phyloP scores from a whole-genome alignment of 2,888 invertebrate genomes.

The Limnephilus marmoratus region DNA sequence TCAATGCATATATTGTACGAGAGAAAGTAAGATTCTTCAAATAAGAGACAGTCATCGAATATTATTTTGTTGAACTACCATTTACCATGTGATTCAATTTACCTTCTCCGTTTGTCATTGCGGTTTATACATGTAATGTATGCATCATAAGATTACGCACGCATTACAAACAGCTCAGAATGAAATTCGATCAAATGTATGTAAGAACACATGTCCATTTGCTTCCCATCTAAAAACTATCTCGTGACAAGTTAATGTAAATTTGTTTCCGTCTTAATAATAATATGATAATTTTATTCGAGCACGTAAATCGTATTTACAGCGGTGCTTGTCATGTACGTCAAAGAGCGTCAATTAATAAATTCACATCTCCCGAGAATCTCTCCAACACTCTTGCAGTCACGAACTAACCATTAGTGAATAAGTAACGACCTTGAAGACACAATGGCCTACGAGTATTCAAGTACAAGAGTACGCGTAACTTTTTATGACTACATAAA shows the following conservation, averaged over 20 bases:
- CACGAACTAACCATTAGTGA: conserved; percentile 32
- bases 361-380: conserved; percentile 6
- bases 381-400: conserved; percentile 12
- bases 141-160: background rate
- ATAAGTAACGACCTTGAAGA: conserved; percentile 40
- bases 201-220: background rate
- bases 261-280: background rate
- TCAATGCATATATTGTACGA: background rate
- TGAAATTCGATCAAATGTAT: too few species aligned
- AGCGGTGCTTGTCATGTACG: background rate
- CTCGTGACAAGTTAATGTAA: background rate
- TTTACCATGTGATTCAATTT: background rate
- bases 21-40: background rate
- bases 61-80: background rate
- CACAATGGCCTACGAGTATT: background rate
- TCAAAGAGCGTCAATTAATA: background rate
- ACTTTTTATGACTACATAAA: conserved; percentile 17
- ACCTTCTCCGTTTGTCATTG: background rate
- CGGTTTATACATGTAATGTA: background rate
- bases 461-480: conserved; percentile 3
- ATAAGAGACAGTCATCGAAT: background rate
- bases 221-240: background rate
- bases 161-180: too few species aligned
- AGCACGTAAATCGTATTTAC: background rate
- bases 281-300: background rate